Evolutionary conservation across 92 coral and sea anemone species (phyloP).

Genomic region (Phenganax subtilis): DNA sequence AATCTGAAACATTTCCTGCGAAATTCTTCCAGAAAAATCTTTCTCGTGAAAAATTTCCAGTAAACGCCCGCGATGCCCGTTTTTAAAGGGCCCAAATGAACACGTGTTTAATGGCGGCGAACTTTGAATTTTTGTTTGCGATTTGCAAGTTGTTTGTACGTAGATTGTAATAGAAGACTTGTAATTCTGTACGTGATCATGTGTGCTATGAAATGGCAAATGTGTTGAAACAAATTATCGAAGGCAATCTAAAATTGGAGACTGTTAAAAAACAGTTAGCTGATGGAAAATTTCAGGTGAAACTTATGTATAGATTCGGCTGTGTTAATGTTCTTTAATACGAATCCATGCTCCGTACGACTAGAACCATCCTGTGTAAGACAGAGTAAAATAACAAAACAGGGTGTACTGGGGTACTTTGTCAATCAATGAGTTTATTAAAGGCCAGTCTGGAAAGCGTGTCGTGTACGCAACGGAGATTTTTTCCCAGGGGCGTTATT

Average conservation of each 20-base stretch:
- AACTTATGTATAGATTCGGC: background rate
- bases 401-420: too few relatives aligned
- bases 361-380: background rate
- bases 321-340: background rate
- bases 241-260: conserved; percentile 56
- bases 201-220: conserved; percentile 56
- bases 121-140: conserved; percentile 9
- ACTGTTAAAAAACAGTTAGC: conserved; percentile 37
- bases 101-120: conserved; percentile 26
- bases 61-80: conserved; percentile 42
- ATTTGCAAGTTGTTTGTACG: background rate
- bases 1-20: background rate
- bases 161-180: background rate
- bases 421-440: too few relatives aligned
- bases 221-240: conserved; percentile 56
- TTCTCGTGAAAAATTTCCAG: conserved; percentile 63
- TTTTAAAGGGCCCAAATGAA: background rate
- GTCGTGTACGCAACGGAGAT: too few relatives aligned
- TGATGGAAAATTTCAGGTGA: conserved; percentile 16
- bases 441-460: too few relatives aligned
- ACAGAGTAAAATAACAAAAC: too few relatives aligned
- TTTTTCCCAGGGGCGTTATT: too few relatives aligned
- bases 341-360: background rate
- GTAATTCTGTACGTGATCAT: background rate
- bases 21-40: background rate